These are phyloP conservation scores for Tricholaema leucomelas DNA, from an alignment of 2,113 vertebrate species.

Conservation along the genomic window DNA sequence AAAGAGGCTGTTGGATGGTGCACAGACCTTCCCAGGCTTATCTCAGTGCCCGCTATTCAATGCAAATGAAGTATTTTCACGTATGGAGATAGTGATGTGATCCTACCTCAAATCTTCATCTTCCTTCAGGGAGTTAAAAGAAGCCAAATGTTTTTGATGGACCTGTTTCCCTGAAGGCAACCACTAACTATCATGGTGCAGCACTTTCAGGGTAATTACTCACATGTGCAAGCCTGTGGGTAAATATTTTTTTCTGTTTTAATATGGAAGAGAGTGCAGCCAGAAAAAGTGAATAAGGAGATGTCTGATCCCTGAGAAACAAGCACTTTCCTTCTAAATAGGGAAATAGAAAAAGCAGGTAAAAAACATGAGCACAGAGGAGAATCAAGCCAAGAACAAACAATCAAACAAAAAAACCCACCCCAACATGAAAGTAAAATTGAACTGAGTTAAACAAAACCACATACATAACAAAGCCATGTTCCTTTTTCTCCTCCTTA, in stretches of 20 bases:
- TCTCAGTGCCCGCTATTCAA: conserved; percentile 11
- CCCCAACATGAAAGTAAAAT: no score
- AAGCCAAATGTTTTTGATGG: conserved; percentile 5
- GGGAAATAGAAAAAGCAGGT: not conserved
- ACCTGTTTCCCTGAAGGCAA: not conserved
- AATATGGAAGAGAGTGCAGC: not conserved
- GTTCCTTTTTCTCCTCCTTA: not conserved
- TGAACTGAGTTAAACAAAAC: not conserved
- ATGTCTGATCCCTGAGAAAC: not conserved
- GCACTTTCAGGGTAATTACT: not conserved
- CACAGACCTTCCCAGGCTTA: not conserved
- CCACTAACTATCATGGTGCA: not conserved
- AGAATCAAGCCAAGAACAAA: not conserved
- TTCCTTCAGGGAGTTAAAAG: not conserved
- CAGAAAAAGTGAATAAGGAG: not conserved
- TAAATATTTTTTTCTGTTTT: not conserved
- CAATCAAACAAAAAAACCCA: no score
- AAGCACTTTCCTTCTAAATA: not conserved
- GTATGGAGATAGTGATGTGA: not conserved
- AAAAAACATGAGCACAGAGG: not conserved
- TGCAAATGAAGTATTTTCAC: conserved; percentile 2
- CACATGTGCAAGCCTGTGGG: not conserved
- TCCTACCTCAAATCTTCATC: not conserved
- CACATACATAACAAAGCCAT: not conserved
- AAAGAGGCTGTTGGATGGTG: not conserved